Evolutionary conservation across 1,140 invertebrate species (phyloP), one percentile per base, ranked within the genome.

Genomic region (Matsumurasca onukii): DNA sequence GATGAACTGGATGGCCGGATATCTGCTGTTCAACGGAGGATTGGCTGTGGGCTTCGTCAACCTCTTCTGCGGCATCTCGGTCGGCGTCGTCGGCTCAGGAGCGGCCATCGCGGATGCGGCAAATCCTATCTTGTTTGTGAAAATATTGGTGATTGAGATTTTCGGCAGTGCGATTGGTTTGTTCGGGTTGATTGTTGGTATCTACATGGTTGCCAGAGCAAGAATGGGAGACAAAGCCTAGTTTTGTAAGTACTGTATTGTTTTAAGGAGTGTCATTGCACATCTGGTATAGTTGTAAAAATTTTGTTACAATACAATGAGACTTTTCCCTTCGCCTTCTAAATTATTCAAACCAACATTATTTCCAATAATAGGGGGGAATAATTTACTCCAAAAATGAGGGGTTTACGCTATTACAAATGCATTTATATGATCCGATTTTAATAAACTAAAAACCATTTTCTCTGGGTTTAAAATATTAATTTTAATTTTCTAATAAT

Each of bases 81-180:
- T 98, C 31, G 97, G 96, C 25, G 91, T 98, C 75, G 95, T 98
- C 52, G 97, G 91, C 22, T 98, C 95, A 31, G 95, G 95, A 71
- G 97, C 97, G 65, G 97, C 97, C 24, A 83, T 98, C 1, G 89
- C 96, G 68, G 97, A 98, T 84, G 97, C 97, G 62, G 95, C 95
- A n/a, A 97, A 98, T 80, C 86, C 94, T 9, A 87, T 90, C 1
- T 86, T 98, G 2, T 98, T 98, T 77, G 96, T 98, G 20, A 98
- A 98, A 80, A 96, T 98, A 80, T 86, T 98, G 9, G 97, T 98
- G 78, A 91, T 98, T 52, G 97, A 98, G 84, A 98, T 98, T 79
- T 98, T 98, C 80, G 97, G 94, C 24, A 96, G 92, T 77, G 97
- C 96, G 74, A 98, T 98, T 81, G 97, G 97, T 77, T 86, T 98